Evolutionary conservation across 2,113 vertebrate species (phyloP), one percentile per base, ranked within the genome.

Genomic region (Paraplagusia blochii): DNA sequence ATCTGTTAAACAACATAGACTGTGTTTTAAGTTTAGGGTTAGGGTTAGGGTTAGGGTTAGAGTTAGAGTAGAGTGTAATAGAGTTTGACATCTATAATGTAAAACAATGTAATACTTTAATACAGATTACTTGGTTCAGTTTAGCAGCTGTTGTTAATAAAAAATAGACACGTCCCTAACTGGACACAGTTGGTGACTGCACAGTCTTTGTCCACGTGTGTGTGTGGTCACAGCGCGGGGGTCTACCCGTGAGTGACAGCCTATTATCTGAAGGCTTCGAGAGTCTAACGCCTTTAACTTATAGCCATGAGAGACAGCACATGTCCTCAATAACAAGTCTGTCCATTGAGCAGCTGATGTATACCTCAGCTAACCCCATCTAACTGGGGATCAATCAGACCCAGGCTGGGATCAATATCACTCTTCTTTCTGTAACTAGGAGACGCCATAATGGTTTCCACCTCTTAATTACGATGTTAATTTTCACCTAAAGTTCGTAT

Each of bases 401-500:
- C 56, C 72, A 51, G 78, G 86, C 83, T 66, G 63, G 58, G 84
- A 88, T 92, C 90, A 66, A 92, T 90, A 85, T 60, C 53, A 69
- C 79, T 87, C 88, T 89, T 87, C 88, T 90, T 89, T 86, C 89
- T 84, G 86, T 88, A 87, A 90, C 79, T 88, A 88, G 85, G 83
- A 89, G 83, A 89, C 60, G 74, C 80, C 79, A 82, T 87, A 83
- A 88, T 87, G 82, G 86, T 84, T 88, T 82, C 22, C 69, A 83
- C 66, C 83, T 86, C 87, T 90, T 90, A 89, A 90, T 89, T 89
- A 90, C 55, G 70, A 74, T 80, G 86, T 89, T 88, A 84, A 89
- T 88, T 89, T 89, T 81, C 75, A 70, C 82, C 81, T 89, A 87
- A 84, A 72, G 82, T 76, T 89, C 83, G 70, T 65, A 69, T 51